Percentiles rank a stretch among this genome's conserved stretches.
phyloP scores from a whole-genome alignment of 2,113 vertebrate genomes.

The Pachycephala philippinensis region DNA sequence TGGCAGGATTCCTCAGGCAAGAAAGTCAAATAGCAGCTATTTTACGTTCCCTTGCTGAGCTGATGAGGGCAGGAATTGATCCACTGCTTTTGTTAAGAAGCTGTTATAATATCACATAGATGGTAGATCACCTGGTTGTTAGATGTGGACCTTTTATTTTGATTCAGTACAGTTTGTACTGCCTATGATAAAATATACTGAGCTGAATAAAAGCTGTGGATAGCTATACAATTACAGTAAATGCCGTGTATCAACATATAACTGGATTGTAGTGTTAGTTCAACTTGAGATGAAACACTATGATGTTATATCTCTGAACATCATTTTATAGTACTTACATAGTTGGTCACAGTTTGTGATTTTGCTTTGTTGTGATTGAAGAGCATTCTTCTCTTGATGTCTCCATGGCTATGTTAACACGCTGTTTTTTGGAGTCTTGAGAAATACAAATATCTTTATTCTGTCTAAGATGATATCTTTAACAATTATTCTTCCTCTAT shows the following conservation, averaged over 20 bases:
- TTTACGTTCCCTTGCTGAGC: conserved; percentile 13
- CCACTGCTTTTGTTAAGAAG: conserved; percentile 10
- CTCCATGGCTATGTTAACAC: neutral
- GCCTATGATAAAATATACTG: neutral
- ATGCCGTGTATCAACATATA: neutral
- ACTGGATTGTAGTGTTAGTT: neutral
- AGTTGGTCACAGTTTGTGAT: neutral
- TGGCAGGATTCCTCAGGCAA: conserved; percentile 21
- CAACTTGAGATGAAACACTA: neutral
- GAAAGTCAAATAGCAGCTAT: conserved; percentile 28
- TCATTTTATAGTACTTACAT: neutral
- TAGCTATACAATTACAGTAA: neutral
- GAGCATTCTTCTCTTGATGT: neutral
- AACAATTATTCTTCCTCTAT: neutral
- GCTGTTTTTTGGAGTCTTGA: neutral
- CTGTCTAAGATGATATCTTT: neutral
- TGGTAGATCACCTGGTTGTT: neutral
- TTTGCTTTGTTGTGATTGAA: neutral
- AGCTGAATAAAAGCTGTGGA: neutral
- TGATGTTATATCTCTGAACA: neutral
- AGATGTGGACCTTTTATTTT: neutral
- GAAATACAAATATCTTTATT: neutral
- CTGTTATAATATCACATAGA: neutral
- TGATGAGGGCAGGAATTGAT: conserved; percentile 31
- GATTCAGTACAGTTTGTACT: neutral